A percentile compares a stretch with the other conserved stretches of the same genome.
Conservation (phyloP, 2,888 invertebrate species). For the Osmoderma eremita region DNA sequence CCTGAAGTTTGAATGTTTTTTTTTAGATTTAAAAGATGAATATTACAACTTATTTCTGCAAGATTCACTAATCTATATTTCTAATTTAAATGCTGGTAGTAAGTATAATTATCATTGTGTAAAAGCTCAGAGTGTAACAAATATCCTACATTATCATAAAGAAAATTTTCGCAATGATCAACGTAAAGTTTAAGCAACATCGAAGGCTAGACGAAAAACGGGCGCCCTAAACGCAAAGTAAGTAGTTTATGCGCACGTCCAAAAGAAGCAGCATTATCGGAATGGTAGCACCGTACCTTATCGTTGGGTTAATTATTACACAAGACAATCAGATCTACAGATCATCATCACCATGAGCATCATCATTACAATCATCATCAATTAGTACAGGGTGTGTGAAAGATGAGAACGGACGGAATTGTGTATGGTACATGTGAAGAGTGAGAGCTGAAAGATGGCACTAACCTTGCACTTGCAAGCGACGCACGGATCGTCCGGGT, state of each 20-base stretch:
- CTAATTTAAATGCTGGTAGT: too few relatives aligned
- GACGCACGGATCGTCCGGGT: conserved; percentile 74
- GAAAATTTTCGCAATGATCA: neutral
- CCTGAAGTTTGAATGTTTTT: too few relatives aligned
- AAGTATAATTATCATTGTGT: too few relatives aligned
- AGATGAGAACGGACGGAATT: conserved; percentile 17
- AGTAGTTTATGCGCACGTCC: conserved; percentile 47
- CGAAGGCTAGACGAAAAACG: conserved; percentile 49
- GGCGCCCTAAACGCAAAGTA: conserved; percentile 48
- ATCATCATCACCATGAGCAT: conserved; percentile 28
- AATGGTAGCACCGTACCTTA: conserved; percentile 51
- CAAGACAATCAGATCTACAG: conserved; percentile 54
- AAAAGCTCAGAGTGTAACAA: conserved; percentile 31
- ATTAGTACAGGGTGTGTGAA: conserved; percentile 13
- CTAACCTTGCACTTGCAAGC: conserved; percentile 80
- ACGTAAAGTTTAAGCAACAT: conserved; percentile 45
- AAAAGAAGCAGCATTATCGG: conserved; percentile 50
- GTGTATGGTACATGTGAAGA: conserved; percentile 4
- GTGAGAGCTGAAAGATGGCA: conserved; percentile 41
- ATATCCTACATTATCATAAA: neutral
- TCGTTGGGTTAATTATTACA: conserved; percentile 45
- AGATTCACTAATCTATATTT: too few relatives aligned
- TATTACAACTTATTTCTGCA: too few relatives aligned
- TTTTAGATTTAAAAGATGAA: too few relatives aligned
- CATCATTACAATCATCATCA: conserved; percentile 30